phyloP scores from a whole-genome alignment of 2,888 invertebrate species.

The Caenorhabditis panamensis region DNA sequence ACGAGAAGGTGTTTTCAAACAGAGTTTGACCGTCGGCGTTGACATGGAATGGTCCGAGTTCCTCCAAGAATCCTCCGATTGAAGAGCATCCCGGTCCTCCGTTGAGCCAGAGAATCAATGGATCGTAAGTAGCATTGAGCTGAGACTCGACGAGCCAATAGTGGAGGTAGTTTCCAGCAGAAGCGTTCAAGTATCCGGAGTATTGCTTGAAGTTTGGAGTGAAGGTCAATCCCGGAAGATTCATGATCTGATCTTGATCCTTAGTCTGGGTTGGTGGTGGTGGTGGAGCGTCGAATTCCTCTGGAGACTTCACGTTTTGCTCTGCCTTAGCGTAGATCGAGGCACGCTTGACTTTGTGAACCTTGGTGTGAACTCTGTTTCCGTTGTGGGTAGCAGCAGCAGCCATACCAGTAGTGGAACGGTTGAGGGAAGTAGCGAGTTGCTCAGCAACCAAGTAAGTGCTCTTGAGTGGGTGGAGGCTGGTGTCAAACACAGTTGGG shows the following conservation, averaged over 20 bases:
- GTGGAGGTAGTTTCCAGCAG: conserved; percentile 81
- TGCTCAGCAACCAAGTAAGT: conserved; percentile 53
- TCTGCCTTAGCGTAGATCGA: conserved; percentile 10
- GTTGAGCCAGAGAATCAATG: conserved; percentile 82
- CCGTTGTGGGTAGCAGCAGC: conserved; percentile 42
- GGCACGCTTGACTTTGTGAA: conserved; percentile 31
- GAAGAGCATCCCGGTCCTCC: conserved; percentile 83
- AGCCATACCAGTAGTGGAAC: conserved; percentile 26
- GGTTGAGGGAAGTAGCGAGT: conserved; percentile 35
- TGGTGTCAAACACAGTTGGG: conserved; percentile 47
- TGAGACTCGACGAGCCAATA: conserved; percentile 81
- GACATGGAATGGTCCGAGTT: conserved; percentile 82
- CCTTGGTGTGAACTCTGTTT: conserved; percentile 57
- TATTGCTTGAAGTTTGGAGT: conserved; percentile 82
- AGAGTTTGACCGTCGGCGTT: conserved; percentile 73
- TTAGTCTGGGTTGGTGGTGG: conserved; percentile 60
- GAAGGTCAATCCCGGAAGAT: conserved; percentile 77
- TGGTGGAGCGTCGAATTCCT: conserved; percentile 46
- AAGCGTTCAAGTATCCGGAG: conserved; percentile 82
- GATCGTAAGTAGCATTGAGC: conserved; percentile 81
- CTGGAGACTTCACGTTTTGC: conserved; percentile 16
- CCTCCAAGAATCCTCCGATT: conserved; percentile 82
- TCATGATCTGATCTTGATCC: conserved; percentile 57
- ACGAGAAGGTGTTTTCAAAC: conserved; percentile 76
- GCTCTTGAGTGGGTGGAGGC: conserved; percentile 48